These are phyloP conservation scores for Lucilia sericata DNA, from an alignment of 1,140 invertebrate species.

Conservation along the genomic window DNA sequence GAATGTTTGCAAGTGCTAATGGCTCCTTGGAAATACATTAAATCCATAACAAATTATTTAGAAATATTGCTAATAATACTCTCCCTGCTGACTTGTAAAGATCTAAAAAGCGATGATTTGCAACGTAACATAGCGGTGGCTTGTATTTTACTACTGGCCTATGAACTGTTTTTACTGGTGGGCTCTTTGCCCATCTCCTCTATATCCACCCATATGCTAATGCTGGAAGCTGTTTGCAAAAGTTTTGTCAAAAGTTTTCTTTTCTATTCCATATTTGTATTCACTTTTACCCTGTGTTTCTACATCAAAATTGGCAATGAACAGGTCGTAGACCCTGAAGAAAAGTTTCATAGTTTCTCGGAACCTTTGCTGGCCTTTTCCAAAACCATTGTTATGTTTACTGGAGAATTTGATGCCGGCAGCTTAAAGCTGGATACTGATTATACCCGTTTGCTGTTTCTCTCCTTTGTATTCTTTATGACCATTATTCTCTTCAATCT, in stretches of 20 bases:
- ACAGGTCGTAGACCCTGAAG: not conserved
- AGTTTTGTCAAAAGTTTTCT: slow-evolving; percentile 84
- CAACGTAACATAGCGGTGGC: slow-evolving; percentile 74
- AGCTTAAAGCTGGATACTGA: slow-evolving; percentile 78
- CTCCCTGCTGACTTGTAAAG: slow-evolving; percentile 71
- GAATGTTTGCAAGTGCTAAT: slow-evolving; percentile 79
- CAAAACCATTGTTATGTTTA: slow-evolving; percentile 86
- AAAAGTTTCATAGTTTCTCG: slow-evolving; percentile 72
- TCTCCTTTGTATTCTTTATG: slow-evolving; percentile 83
- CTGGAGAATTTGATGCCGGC: slow-evolving; percentile 83
- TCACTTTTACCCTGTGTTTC: slow-evolving; percentile 85
- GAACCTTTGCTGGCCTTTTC: slow-evolving; percentile 77
- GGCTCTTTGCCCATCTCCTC: slow-evolving; percentile 77
- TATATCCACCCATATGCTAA: slow-evolving; percentile 82
- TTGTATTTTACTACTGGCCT: slow-evolving; percentile 79
- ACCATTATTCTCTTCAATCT: slow-evolving; percentile 85
- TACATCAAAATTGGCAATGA: slow-evolving; percentile 73
- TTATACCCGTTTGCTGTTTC: slow-evolving; percentile 79
- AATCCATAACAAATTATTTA: slow-evolving; percentile 77
- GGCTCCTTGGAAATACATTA: slow-evolving; percentile 74
- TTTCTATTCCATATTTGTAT: slow-evolving; percentile 82
- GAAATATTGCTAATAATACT: slow-evolving; percentile 76
- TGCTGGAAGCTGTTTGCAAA: slow-evolving; percentile 80
- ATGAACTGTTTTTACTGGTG: slow-evolving; percentile 80
- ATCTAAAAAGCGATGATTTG: slow-evolving; percentile 68